A percentile compares a stretch with the other conserved stretches of the same genome.
Evolutionary conservation across 92 coral and sea anemone genomes (phyloP).

Genomic region (Montipora capitata): DNA sequence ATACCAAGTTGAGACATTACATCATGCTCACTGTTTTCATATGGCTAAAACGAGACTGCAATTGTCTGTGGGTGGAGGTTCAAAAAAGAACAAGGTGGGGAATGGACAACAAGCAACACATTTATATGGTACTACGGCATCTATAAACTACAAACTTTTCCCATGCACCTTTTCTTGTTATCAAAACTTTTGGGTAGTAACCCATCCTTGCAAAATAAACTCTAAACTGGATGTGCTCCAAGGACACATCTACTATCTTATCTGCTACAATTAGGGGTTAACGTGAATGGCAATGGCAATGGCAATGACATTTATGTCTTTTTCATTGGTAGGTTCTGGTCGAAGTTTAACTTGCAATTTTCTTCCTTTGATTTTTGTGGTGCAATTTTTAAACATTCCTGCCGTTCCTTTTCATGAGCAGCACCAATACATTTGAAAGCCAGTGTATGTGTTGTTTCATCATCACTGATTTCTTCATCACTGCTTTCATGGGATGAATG

Average conservation of each 20-base stretch:
- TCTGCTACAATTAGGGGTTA: slow-evolving; percentile 29
- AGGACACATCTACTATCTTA: slow-evolving; percentile 22
- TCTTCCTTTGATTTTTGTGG: not conserved
- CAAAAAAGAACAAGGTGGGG: slow-evolving; percentile 1
- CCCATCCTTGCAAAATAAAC: slow-evolving; percentile 47
- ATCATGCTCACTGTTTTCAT: not conserved
- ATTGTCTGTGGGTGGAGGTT: not conserved
- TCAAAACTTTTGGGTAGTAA: slow-evolving; percentile 30
- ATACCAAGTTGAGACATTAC: not conserved
- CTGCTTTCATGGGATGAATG: not conserved
- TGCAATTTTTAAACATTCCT: slow-evolving; percentile 48
- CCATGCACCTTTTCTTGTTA: slow-evolving; percentile 58
- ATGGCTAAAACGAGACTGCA: slow-evolving; percentile 2
- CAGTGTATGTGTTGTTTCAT: slow-evolving; percentile 51
- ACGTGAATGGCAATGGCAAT: slow-evolving; percentile 56
- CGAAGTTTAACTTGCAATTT: not conserved
- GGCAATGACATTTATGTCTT: slow-evolving; percentile 69
- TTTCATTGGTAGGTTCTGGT: slow-evolving; percentile 69
- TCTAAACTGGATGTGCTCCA: slow-evolving; percentile 50
- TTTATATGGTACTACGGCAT: slow-evolving; percentile 18
- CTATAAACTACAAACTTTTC: slow-evolving; percentile 23
- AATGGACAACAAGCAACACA: not conserved
- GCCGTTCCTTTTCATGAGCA: slow-evolving; percentile 51
- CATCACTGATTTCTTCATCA: slow-evolving; percentile 25
- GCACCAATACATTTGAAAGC: slow-evolving; percentile 75